A percentile compares a stretch with the other conserved stretches of the same genome.
These are phyloP conservation scores for Drosophila subpulchrella DNA, from an alignment of 1,140 invertebrate genomes.

Conservation along the genomic window DNA sequence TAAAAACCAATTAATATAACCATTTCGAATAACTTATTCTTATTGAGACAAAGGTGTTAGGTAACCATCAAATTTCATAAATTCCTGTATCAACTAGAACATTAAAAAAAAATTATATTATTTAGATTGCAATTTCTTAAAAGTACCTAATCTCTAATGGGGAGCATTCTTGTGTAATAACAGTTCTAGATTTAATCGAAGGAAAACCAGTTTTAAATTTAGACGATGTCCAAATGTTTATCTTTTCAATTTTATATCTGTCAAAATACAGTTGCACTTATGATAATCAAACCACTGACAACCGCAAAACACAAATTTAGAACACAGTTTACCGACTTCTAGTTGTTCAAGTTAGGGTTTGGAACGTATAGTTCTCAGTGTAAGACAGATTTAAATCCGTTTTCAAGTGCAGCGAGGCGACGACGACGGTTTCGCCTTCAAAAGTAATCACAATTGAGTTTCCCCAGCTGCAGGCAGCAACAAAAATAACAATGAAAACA, in stretches of 20 bases:
- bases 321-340: too few relatives aligned
- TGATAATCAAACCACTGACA: not conserved
- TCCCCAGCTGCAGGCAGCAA: constrained; percentile 32
- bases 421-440: constrained; percentile 34
- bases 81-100: too few relatives aligned
- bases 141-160: not conserved
- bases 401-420: constrained; percentile 69
- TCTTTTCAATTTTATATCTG: not conserved
- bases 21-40: too few relatives aligned
- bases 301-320: too few relatives aligned
- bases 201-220: not conserved
- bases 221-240: not conserved
- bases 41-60: too few relatives aligned
- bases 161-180: not conserved
- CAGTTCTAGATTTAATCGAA: not conserved
- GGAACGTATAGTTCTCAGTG: not conserved
- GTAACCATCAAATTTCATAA: too few relatives aligned
- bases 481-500: constrained; percentile 21
- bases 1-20: too few relatives aligned
- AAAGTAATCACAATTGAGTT: constrained; percentile 76
- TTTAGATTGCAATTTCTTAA: not conserved
- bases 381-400: constrained; percentile 52
- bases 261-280: not conserved
- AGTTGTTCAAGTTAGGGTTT: too few relatives aligned
- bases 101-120: too few relatives aligned